phyloP scores from a whole-genome alignment of 2,888 invertebrate species.

The Elaeidobius kamerunicus region DNA sequence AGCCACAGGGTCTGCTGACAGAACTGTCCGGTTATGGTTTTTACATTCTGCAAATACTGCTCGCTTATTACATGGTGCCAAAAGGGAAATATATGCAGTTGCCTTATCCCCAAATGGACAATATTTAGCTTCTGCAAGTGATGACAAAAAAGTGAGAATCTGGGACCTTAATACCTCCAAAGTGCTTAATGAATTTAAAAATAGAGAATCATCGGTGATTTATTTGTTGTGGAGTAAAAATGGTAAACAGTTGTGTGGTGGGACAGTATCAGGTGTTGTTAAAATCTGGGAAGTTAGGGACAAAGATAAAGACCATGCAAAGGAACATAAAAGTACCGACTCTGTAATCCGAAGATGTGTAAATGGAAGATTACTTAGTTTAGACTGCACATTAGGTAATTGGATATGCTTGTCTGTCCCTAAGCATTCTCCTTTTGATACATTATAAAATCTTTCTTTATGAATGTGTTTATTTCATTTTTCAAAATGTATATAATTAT shows the following conservation, averaged over 20 bases:
- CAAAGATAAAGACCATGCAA: conserved; percentile 22
- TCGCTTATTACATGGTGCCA: conserved; percentile 75
- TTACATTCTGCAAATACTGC: conserved; percentile 78
- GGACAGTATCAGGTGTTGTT: conserved; percentile 63
- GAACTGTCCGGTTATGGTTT: conserved; percentile 83
- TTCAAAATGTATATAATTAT: conserved; percentile 6
- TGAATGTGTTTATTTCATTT: conserved; percentile 5
- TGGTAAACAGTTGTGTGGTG: conserved; percentile 63
- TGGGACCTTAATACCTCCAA: conserved; percentile 70
- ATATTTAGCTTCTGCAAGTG: conserved; percentile 80
- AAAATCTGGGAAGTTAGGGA: conserved; percentile 59
- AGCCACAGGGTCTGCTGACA: conserved; percentile 89
- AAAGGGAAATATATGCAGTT: conserved; percentile 69
- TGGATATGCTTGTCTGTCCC: conserved; percentile 27
- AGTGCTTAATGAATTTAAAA: conserved; percentile 61
- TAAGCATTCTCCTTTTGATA: conserved; percentile 17
- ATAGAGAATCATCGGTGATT: conserved; percentile 62
- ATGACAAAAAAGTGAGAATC: conserved; percentile 66
- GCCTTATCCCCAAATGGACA: conserved; percentile 85
- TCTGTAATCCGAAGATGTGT: conserved; percentile 13
- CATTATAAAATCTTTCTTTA: conserved; percentile 7
- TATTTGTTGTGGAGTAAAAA: conserved; percentile 61
- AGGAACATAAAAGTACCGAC: conserved; percentile 24
- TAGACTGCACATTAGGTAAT: conserved; percentile 27
- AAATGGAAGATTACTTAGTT: conserved; percentile 21